phyloP scores from a whole-genome alignment of 1,140 invertebrate species.

The Cryptotermes secundus region DNA sequence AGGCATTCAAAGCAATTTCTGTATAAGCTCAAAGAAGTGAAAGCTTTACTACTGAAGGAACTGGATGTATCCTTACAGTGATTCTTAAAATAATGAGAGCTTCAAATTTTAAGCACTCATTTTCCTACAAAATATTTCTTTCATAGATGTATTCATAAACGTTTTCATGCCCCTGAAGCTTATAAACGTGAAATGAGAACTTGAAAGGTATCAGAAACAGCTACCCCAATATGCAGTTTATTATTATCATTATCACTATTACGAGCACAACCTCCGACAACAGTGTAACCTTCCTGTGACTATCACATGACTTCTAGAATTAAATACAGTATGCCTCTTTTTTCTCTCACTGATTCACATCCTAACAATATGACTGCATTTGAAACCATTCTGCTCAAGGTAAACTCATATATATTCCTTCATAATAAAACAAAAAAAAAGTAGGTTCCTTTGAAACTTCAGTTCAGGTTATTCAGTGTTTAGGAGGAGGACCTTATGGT shows the following conservation, averaged over 20 bases:
- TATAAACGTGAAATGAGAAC: background rate
- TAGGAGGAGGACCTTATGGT: no score
- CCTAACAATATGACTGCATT: background rate
- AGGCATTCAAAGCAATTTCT: no score
- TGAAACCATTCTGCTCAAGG: background rate
- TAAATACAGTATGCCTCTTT: background rate
- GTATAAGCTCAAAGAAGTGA: no score
- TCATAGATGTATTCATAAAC: background rate
- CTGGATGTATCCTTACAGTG: no score
- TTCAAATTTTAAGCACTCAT: background rate
- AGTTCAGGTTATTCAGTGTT: background rate
- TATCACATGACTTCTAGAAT: background rate
- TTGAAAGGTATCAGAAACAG: background rate
- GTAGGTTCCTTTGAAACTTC: no score
- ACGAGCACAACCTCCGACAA: background rate
- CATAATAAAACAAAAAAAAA: background rate
- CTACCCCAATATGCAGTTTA: background rate
- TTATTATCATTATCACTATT: background rate
- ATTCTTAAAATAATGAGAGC: no score
- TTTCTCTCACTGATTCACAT: background rate
- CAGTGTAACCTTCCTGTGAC: background rate
- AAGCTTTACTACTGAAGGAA: no score
- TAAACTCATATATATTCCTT: background rate
- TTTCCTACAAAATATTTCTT: slow-evolving; percentile 1
- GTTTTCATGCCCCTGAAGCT: background rate